Evolutionary conservation across 2,113 vertebrate genomes (phyloP), one percentile per base, ranked within the genome.

Genomic region (Melanerpes formicivorus): DNA sequence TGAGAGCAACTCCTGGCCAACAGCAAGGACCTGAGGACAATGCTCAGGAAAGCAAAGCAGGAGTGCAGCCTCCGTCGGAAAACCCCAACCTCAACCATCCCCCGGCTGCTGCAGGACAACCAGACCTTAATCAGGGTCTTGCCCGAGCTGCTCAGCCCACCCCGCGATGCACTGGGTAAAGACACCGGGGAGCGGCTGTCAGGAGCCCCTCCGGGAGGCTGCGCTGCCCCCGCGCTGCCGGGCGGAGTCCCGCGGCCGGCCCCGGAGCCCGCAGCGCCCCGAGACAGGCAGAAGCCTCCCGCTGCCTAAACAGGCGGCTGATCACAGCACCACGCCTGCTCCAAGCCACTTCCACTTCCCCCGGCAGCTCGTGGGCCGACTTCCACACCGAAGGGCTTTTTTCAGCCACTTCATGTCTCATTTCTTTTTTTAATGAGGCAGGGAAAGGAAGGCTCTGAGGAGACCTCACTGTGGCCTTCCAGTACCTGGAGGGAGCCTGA

Each of bases 101-200:
- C 70, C 40, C 6, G 14, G 2, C 32, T 22, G 63, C 74, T 55
- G 26, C 85, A 82, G 84, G 95, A 92, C 91, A 90, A 75, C 23
- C 75, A 90, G 80, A 79, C 80, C 79, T 84, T 80, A 93, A 94
- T 93, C 84, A 70, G 1, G 3, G 60, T 65, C 90, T 74, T 84
- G 48, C 60, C 22, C 40, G 78, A 96, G 78, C 87, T 75, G 63
- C 87, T 88, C 67, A 58, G 37, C 83, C 52, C 48, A 80, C 75
- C 90, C 88, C 90, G 82, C 86, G 92, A 95, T 7, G 66, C 77
- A 93, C 17, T 34, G 80, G 65, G 27, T 67, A 76, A 86, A 93
- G 89, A 81, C 90, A 95, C 95, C 94, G 50, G 64, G 34, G 32
- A 94, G 92, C 8, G 23, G 69, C 95, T 95, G 86, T 93, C 95